phyloP scores from a whole-genome alignment of 1,140 invertebrate genomes.

The Drosophila pallidifrons region DNA sequence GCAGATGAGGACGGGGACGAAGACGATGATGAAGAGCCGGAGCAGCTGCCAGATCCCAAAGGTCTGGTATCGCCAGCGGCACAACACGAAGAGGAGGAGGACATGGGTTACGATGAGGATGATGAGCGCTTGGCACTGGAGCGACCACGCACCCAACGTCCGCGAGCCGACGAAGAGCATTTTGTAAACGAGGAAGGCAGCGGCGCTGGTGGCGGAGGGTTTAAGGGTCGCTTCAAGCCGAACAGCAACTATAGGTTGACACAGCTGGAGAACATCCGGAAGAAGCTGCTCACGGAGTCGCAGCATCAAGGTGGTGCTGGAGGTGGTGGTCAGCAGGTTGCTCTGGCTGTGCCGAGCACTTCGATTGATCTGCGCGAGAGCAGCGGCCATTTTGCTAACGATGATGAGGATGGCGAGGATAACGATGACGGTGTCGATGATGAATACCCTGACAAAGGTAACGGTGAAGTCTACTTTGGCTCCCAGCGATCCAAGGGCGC shows the following conservation, averaged over 20 bases:
- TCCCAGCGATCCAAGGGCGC: constrained; percentile 60
- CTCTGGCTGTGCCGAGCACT: constrained; percentile 75
- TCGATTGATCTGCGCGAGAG: constrained; percentile 83
- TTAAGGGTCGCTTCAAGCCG: constrained; percentile 59
- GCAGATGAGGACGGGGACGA: constrained; percentile 44
- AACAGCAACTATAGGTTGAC: constrained; percentile 53
- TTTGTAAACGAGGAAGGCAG: constrained; percentile 80
- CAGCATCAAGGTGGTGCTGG: constrained; percentile 7
- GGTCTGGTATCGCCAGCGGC: constrained; percentile 39
- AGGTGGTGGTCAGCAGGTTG: constrained; percentile 28
- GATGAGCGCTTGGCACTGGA: constrained; percentile 78
- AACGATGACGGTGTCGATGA: constrained; percentile 82
- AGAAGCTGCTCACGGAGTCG: constrained; percentile 71
- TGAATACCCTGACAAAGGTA: constrained; percentile 69
- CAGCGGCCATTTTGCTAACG: constrained; percentile 85
- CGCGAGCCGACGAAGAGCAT: constrained; percentile 67
- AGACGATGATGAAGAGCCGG: constrained; percentile 50
- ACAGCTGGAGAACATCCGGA: constrained; percentile 69
- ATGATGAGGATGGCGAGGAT: constrained; percentile 82
- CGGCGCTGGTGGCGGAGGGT: constrained; percentile 56
- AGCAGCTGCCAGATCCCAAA: constrained; percentile 62
- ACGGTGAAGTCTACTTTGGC: constrained; percentile 74
- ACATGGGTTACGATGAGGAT: constrained; percentile 83
- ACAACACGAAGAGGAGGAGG: constrained; percentile 64
- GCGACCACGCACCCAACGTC: constrained; percentile 59